Conservation (phyloP, 2,888 invertebrate species). For the Aleiodes testaceus region DNA sequence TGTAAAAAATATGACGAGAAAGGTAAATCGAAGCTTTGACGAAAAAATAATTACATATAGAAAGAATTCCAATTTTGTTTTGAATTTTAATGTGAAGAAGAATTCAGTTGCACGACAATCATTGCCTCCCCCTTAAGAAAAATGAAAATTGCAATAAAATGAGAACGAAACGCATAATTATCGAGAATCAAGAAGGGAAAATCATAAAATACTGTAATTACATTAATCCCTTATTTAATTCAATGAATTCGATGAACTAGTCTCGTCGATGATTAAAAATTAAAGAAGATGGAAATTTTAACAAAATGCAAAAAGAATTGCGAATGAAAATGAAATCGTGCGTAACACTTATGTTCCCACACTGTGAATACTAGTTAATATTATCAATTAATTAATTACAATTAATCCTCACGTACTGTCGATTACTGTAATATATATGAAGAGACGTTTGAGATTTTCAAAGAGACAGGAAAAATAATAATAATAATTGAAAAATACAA, state of each 20-base stretch:
- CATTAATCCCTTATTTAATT: conserved; percentile 6
- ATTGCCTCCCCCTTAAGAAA: conserved; percentile 6
- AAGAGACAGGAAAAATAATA: conserved; percentile 7
- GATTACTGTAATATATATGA: conserved; percentile 31
- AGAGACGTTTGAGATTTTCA: conserved; percentile 16
- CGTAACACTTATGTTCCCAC: conserved; percentile 23
- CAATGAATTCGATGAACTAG: conserved; percentile 27
- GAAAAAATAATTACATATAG: conserved; percentile 8
- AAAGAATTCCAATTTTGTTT: background rate
- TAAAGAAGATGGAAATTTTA: background rate
- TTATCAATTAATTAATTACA: conserved; percentile 27
- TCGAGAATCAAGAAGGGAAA: background rate
- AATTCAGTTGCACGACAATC: conserved; percentile 38
- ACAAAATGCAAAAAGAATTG: conserved; percentile 5
- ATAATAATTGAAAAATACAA: conserved; percentile 15
- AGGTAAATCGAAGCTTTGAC: conserved; percentile 17
- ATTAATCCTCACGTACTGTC: conserved; percentile 29
- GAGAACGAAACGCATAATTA: background rate
- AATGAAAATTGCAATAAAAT: no score
- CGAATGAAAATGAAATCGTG: conserved; percentile 8
- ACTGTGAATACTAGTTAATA: conserved; percentile 36
- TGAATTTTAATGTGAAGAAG: conserved; percentile 1
- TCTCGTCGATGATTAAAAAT: conserved; percentile 31
- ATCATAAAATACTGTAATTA: background rate
- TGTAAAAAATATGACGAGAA: conserved; percentile 33